Conservation (phyloP, 64 coral and sea anemone genomes). For the Montipora capricornis region DNA sequence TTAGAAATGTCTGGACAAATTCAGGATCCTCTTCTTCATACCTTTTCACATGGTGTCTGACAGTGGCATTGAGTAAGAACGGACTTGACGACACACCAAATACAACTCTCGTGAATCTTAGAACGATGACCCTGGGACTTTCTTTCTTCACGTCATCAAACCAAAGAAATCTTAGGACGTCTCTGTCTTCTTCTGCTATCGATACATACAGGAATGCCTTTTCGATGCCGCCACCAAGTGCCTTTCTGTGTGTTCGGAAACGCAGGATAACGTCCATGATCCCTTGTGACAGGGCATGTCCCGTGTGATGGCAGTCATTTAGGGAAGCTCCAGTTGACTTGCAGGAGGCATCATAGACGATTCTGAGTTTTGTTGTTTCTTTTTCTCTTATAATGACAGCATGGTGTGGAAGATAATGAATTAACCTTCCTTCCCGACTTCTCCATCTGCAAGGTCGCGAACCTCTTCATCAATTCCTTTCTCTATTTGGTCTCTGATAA, state of each 20-base stretch:
- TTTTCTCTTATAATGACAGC: conserved; percentile 62
- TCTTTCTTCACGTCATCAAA: conserved; percentile 23
- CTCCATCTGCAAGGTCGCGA: neutral
- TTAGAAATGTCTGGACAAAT: conserved; percentile 9
- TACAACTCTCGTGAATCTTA: conserved; percentile 49
- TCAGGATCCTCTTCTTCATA: conserved; percentile 16
- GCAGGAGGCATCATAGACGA: too few species aligned
- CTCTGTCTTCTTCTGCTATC: conserved; percentile 11
- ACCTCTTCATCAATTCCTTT: conserved; percentile 69
- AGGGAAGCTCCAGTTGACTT: conserved; percentile 49
- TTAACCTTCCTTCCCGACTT: conserved; percentile 11
- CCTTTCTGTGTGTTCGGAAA: conserved; percentile 59
- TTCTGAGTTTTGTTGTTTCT: neutral
- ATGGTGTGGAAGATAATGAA: conserved; percentile 79
- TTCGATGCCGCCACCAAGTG: conserved; percentile 56
- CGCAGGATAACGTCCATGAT: conserved; percentile 55
- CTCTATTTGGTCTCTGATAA: conserved; percentile 52
- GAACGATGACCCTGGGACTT: conserved; percentile 5
- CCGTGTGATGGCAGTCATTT: conserved; percentile 73
- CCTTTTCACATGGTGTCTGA: conserved; percentile 16
- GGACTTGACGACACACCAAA: conserved; percentile 49
- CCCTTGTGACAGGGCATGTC: conserved; percentile 28
- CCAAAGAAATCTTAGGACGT: conserved; percentile 58
- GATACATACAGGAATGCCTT: conserved; percentile 66
- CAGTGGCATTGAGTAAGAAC: conserved; percentile 37